Base-by-base conservation (phyloP, 2,888 invertebrate genomes). In the Zaprionus bogoriensis region DNA sequence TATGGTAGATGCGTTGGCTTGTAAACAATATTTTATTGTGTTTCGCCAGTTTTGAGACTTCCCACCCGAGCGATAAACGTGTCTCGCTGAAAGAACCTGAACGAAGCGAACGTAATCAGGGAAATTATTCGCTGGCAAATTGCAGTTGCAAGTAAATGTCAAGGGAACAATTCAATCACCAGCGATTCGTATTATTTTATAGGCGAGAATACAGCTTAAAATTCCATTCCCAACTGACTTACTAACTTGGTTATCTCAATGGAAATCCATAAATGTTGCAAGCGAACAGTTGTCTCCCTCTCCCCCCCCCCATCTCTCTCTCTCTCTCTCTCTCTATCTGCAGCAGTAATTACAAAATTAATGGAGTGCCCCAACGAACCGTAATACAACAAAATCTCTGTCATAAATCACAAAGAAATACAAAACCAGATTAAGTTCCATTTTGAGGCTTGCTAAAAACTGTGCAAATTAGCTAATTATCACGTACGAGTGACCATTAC, bases 381-480 rank as follows among this genome's bases (percentile, higher is more conserved):
- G 30, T 27, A 46, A 50, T 73, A 63, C 48, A 55, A 60, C 27
- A 32, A 32, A 17, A 36, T 12, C 14, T 17, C 14, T 36, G 45
- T 44, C 77, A 70, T 75, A 70, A 77, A 68, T 66, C 65, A 57
- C 51, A 52, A 57, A 23, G 45, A 53, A 46, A 45, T 41, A 22
- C 38, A 54, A 66, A 51, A 62, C 48, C 44, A 69, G 54, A 39
- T 67, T 51, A 32, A 63, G 42, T 60, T 58, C 42, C 50, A 61
- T 60, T 22, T 19, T 6, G 9, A 54, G 19, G 38, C 19, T 36
- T 17, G n/a, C n/a, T n/a, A 27, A 52, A 52, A 65, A 55, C 47
- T 48, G 48, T 66, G 79, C 82, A 61, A 80, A 84, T 71, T 67
- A 48, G 67, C 64, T 84, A 84, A 82, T 80, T 84, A 80, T 66